Evolutionary conservation across 2,797 vertebrate species (phyloP).

Genomic region (Halcyon smyrnensis): DNA sequence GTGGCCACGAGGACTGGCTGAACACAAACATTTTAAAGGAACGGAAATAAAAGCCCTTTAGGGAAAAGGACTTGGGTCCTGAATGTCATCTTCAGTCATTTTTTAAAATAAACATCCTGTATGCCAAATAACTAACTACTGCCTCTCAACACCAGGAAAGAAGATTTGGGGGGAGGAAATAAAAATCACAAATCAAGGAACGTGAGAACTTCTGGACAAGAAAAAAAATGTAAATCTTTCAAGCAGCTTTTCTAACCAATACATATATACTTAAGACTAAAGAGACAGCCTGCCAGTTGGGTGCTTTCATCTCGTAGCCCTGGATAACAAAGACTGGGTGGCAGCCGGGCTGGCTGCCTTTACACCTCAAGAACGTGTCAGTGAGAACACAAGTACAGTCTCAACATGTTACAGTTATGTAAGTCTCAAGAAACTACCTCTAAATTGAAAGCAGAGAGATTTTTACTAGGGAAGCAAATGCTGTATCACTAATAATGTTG

Average conservation of each 20-base stretch:
- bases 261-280: background rate
- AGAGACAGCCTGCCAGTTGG: background rate
- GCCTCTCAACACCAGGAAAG: background rate
- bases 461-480: background rate
- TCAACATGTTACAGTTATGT: background rate
- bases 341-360: constrained; percentile 24
- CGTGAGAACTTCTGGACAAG: background rate
- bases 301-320: background rate
- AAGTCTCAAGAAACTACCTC: constrained; percentile 3
- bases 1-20: background rate
- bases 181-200: background rate
- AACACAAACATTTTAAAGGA: background rate
- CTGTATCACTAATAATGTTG: background rate
- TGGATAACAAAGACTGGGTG: background rate
- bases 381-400: background rate
- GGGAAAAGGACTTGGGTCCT: background rate
- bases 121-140: background rate
- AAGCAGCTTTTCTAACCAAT: background rate
- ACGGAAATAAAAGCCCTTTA: background rate
- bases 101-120: constrained; percentile 22
- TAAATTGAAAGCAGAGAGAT: background rate
- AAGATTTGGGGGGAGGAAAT: background rate
- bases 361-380: background rate
- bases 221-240: background rate
- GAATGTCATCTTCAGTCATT: background rate